A percentile compares a stretch with the other conserved stretches of the same genome.
Conservation (phyloP, 2,113 vertebrate species). For the Cebidichthys violaceus region DNA sequence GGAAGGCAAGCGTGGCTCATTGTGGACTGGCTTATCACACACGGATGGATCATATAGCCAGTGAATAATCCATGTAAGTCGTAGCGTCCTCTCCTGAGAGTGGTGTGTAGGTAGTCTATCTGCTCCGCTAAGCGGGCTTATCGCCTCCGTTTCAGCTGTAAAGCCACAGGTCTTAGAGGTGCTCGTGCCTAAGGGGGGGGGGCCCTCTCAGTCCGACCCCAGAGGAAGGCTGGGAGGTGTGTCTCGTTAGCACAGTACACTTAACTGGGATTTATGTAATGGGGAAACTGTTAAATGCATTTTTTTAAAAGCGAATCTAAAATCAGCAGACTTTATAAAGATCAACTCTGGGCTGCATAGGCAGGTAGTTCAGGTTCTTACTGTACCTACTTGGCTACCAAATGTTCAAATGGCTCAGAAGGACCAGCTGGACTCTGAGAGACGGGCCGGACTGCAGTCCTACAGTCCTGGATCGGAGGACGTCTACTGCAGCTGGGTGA, state of each 20-base stretch:
- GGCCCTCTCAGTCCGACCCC: constrained; percentile 26
- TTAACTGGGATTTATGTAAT: background rate
- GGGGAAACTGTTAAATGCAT: background rate
- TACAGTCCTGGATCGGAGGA: constrained; percentile 7
- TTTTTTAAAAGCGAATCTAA: background rate
- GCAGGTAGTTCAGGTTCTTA: background rate
- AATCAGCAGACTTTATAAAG: background rate
- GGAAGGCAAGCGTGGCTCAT: background rate
- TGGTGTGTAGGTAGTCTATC: constrained; percentile 47
- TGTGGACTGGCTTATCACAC: constrained; percentile 6
- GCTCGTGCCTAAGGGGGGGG: constrained; percentile 4
- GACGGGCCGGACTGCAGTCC: background rate
- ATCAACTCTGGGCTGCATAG: background rate
- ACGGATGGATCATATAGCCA: constrained; percentile 47
- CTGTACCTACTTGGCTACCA: background rate
- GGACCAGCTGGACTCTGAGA: background rate
- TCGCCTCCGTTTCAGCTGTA: constrained; percentile 51
- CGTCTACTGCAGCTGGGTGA: constrained; percentile 20
- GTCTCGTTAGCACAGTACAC: background rate
- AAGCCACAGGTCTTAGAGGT: constrained; percentile 61
- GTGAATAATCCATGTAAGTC: constrained; percentile 59
- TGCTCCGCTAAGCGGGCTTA: constrained; percentile 51
- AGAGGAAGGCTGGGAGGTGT: background rate
- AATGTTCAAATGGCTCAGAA: background rate
- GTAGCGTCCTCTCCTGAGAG: constrained; percentile 24